Evolutionary conservation across 2,797 vertebrate genomes (phyloP), one percentile per base, ranked within the genome.

Genomic region (Tenualosa ilisha): DNA sequence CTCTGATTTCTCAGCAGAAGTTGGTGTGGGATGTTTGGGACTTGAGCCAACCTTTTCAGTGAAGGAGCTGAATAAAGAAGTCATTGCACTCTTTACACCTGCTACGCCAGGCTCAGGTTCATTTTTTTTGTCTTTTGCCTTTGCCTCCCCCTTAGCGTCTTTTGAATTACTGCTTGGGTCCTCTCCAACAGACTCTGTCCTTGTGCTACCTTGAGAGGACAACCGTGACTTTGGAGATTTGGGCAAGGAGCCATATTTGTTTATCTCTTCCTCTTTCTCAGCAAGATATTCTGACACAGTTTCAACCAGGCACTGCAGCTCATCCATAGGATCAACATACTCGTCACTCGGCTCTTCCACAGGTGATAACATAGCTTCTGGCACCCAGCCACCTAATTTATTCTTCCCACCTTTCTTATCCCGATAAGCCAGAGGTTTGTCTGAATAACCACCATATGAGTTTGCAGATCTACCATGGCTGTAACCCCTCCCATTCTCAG

Each of bases 191-290:
- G 94, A 95, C 93, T 94, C 90, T 0, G 91, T 93, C 90, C 85
- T 93, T 90, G 90, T 87, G 88, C 91, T 96, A 85, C 91, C 92
- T 81, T 89, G 92, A 82, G 94, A 94, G 6, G 93, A 95, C 6
- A 95, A 85, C 81, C 93, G 94, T 40, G 94, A 94, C 90, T 95
- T 95, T 91, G 88, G 95, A 11, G 93, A 94, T 92, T 96, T 95
- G 56, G 97, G 94, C 90, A 99, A 91, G 0, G 96, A 94, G 86
- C 95, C 95, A 87, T 97, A 98, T 84, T 95, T 97, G 88, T 94
- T 99, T 85, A 99, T 98, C 94, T 99, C 98, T 88, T 99, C 97
- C 89, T 99, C 98, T 91, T 99, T 99, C 93, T 98, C 98, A 86
- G 97, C 97, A 85, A 99, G 96, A 90, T 99, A 99, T 92, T 99